These are phyloP conservation scores for Hystrix brachyura DNA, from an alignment of 2,113 vertebrate genomes.

Conservation along the genomic window DNA sequence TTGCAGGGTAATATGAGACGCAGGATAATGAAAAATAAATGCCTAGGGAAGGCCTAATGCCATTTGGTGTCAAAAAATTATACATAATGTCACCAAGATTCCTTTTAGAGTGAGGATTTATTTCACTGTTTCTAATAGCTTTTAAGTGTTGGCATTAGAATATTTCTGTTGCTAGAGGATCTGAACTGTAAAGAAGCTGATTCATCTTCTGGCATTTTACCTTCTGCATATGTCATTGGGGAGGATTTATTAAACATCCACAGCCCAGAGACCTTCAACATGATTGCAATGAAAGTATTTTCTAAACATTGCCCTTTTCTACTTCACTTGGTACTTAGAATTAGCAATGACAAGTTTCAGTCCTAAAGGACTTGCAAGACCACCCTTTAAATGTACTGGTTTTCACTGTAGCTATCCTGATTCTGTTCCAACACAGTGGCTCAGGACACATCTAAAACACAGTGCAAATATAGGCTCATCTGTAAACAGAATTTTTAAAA, in stretches of 20 bases:
- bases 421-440: not conserved
- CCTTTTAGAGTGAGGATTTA: constrained; percentile 73
- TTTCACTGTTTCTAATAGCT: constrained; percentile 69
- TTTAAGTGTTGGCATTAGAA: constrained; percentile 66
- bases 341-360: constrained; percentile 42
- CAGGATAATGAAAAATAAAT: constrained; percentile 64
- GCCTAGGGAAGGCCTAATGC: constrained; percentile 34
- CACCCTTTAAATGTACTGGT: not conserved
- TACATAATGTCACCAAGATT: constrained; percentile 8
- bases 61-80: constrained; percentile 63
- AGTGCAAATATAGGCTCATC: not conserved
- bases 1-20: constrained; percentile 27
- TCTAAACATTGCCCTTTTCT: constrained; percentile 41
- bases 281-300: not conserved
- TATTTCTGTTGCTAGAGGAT: constrained; percentile 61
- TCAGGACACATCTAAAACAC: constrained; percentile 18
- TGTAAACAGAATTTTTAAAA: constrained; percentile 48
- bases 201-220: constrained; percentile 51
- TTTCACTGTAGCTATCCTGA: not conserved
- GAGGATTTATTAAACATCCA: constrained; percentile 59
- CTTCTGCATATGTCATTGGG: constrained; percentile 29
- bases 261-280: constrained; percentile 7
- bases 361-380: constrained; percentile 2
- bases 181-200: constrained; percentile 38
- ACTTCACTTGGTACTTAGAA: constrained; percentile 45